phyloP scores from a whole-genome alignment of 2,888 invertebrate species.

The Andrena praecox region DNA sequence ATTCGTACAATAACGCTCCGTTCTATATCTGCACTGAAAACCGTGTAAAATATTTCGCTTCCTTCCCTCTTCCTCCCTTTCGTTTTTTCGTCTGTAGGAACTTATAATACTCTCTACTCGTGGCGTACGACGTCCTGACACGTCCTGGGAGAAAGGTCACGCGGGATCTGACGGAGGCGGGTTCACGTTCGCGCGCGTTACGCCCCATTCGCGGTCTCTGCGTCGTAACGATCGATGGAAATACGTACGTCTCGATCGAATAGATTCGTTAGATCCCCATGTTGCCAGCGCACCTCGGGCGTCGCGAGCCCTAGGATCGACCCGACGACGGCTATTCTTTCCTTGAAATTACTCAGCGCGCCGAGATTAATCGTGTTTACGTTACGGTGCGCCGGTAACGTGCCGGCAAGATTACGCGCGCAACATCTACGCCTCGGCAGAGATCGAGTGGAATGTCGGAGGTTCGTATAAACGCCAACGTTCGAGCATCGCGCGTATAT shows the following conservation, averaged over 20 bases:
- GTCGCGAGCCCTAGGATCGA: slow-evolving; percentile 8
- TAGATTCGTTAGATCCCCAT: not conserved
- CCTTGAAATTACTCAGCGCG: slow-evolving; percentile 30
- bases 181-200: not conserved
- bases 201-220: not conserved
- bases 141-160: slow-evolving; percentile 26
- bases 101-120: slow-evolving; percentile 83
- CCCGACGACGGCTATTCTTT: slow-evolving; percentile 14
- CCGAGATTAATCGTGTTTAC: slow-evolving; percentile 24
- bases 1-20: slow-evolving; percentile 55
- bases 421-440: slow-evolving; percentile 29
- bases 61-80: slow-evolving; percentile 46
- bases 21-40: slow-evolving; percentile 54
- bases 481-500: slow-evolving; percentile 10
- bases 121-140: slow-evolving; percentile 71
- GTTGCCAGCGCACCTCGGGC: not conserved
- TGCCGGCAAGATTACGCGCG: slow-evolving; percentile 14
- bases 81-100: slow-evolving; percentile 75
- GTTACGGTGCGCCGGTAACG: slow-evolving; percentile 29
- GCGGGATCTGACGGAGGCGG: slow-evolving; percentile 41
- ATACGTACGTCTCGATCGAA: slow-evolving; percentile 5
- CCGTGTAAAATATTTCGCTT: slow-evolving; percentile 58
- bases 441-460: slow-evolving; percentile 56
- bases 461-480: slow-evolving; percentile 32
- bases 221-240: slow-evolving; percentile 20